phyloP scores from a whole-genome alignment of 2,113 vertebrate genomes.

The Ageneiosus marmoratus region DNA sequence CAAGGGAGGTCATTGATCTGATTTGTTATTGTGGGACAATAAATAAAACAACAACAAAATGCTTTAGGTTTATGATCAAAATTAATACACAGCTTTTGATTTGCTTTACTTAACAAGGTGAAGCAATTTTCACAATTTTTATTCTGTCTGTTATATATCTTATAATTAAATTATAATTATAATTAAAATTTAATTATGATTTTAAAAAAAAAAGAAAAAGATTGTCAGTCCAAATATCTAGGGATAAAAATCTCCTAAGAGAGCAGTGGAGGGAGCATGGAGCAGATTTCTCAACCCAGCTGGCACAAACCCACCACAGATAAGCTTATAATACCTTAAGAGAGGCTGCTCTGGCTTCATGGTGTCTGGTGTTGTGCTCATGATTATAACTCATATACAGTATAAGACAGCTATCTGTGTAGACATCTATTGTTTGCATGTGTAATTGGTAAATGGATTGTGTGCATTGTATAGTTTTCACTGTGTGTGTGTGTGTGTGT shows the following conservation, averaged over 20 bases:
- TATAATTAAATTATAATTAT: neutral
- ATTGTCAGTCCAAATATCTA: neutral
- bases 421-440: neutral
- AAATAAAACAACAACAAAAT: neutral
- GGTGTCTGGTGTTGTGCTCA: constrained; percentile 31
- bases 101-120: neutral
- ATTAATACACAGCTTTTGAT: neutral
- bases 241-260: neutral
- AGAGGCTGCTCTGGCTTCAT: constrained; percentile 57
- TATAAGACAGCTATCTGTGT: neutral
- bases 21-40: neutral
- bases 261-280: neutral
- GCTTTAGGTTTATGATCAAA: neutral
- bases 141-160: no score
- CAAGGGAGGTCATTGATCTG: neutral
- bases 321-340: constrained; percentile 60
- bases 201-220: no score
- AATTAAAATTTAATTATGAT: no score
- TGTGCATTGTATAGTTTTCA: neutral
- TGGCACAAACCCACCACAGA: constrained; percentile 47
- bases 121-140: no score
- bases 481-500: neutral
- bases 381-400: neutral
- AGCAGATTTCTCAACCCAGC: neutral
- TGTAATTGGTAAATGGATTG: constrained; percentile 15